Evolutionary conservation across 2,797 vertebrate species (phyloP), one percentile per base, ranked within the genome.

Genomic region (Lateolabrax maculatus): DNA sequence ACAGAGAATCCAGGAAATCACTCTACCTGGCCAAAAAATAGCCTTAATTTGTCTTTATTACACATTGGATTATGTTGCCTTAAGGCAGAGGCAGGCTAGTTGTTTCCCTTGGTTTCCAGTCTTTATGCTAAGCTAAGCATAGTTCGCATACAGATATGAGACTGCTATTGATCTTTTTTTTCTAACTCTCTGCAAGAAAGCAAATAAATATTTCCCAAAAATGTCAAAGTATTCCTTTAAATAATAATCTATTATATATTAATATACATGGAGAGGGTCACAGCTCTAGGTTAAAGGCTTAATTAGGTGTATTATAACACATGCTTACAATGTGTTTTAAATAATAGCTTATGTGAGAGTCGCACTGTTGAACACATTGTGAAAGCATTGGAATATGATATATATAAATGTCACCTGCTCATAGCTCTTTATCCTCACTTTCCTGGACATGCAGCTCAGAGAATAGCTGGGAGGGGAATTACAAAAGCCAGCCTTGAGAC

Each of bases 401-500:
- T 48, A 2, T 29, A 58, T 60, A 39, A 56, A 36, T 34, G 3
- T 53, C 39, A 70, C 51, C 27, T 51, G 37, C 71, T 77, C 10
- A 2, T n/a, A 21, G 27, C 57, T 66, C 62, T 53, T 72, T 29
- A 34, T 60, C 51, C n/a, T 5, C 23, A 23, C 19, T 51, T 58
- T 62, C 19, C 34, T 53, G 9, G 6, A 57, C 34, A 48, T 44
- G 36, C 23, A 58, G 60, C 72, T 78, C 37, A 72, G 29, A 73
- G 39, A 67, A 65, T 44, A 55, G 9, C 57, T 66, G 4, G 4
- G 25, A 75, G 70, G 7, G n/a, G 44, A 70, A 77, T 80, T 67
- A 55, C 3, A 77, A 64, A 74, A 56, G 5, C 48, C 67, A 65
- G 43, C 51, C 69, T 51, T 81, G 57, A 76, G 68, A 56, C 56